A percentile compares a stretch with the other conserved stretches of the same genome.
Conservation (phyloP, 2,113 vertebrate species). For the Gavia stellata region DNA sequence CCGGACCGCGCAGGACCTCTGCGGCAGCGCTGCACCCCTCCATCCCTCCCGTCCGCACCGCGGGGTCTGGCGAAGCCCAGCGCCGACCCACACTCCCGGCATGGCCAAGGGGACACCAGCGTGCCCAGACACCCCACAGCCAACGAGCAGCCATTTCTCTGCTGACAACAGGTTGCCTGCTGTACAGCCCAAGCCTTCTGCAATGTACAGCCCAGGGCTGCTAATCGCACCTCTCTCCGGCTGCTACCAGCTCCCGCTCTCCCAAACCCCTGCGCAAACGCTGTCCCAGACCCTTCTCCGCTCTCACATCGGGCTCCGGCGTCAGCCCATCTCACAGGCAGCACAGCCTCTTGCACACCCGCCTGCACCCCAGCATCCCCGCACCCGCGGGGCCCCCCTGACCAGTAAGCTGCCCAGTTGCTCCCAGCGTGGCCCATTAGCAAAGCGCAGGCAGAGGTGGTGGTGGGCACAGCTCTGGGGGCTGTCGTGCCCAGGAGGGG, state of each 20-base stretch:
- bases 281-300: background rate
- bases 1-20: accelerated
- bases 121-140: background rate
- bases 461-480: background rate
- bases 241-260: background rate
- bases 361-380: background rate
- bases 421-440: background rate
- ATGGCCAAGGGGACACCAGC: accelerated
- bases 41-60: accelerated
- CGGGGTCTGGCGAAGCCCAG: accelerated
- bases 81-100: accelerated
- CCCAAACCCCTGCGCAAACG: accelerated
- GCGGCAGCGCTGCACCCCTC: background rate
- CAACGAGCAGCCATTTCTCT: accelerated
- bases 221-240: background rate
- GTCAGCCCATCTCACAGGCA: background rate
- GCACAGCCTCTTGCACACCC: background rate
- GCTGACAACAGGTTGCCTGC: accelerated
- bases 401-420: background rate
- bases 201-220: accelerated
- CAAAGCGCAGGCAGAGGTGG: background rate
- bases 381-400: accelerated
- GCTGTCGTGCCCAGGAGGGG: background rate
- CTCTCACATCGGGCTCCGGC: background rate
- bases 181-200: background rate